Conservation (phyloP, 1,140 invertebrate species). For the Panagrolaimus sp. region DNA sequence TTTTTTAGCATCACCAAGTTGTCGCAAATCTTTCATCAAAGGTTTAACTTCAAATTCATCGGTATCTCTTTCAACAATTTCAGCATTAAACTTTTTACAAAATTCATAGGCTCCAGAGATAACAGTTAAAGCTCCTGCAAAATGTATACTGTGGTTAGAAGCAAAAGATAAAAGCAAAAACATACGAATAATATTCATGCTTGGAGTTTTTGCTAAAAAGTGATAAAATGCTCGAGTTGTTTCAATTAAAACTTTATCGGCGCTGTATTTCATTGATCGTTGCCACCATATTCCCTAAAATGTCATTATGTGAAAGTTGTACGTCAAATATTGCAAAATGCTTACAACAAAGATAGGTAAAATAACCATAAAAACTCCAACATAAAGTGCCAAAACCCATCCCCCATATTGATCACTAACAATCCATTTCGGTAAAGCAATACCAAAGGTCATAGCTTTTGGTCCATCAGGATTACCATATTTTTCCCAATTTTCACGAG, state of each 20-base stretch:
- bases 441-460: slow-evolving; percentile 95
- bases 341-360: slow-evolving; percentile 77
- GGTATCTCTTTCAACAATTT: slow-evolving; percentile 82
- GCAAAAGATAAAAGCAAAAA: too few species aligned
- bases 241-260: slow-evolving; percentile 80
- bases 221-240: slow-evolving; percentile 91
- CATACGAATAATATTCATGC: slow-evolving; percentile 78
- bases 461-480: slow-evolving; percentile 99
- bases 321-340: slow-evolving; percentile 24
- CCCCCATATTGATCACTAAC: slow-evolving; percentile 99
- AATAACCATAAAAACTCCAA: slow-evolving; percentile 92
- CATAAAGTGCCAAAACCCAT: slow-evolving; percentile 92
- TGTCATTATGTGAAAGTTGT: slow-evolving; percentile 17
- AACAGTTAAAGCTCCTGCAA: slow-evolving; percentile 78
- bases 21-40: slow-evolving; percentile 81
- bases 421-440: slow-evolving; percentile 98
- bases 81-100: slow-evolving; percentile 83
- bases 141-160: too few species aligned
- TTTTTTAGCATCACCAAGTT: slow-evolving; percentile 88
- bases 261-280: slow-evolving; percentile 87
- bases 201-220: slow-evolving; percentile 88
- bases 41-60: slow-evolving; percentile 91
- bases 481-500: slow-evolving; percentile 92
- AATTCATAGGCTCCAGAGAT: slow-evolving; percentile 91
- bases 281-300: slow-evolving; percentile 92